Base-by-base conservation (phyloP, 2,888 invertebrate genomes). In the Conistra vaccinii region DNA sequence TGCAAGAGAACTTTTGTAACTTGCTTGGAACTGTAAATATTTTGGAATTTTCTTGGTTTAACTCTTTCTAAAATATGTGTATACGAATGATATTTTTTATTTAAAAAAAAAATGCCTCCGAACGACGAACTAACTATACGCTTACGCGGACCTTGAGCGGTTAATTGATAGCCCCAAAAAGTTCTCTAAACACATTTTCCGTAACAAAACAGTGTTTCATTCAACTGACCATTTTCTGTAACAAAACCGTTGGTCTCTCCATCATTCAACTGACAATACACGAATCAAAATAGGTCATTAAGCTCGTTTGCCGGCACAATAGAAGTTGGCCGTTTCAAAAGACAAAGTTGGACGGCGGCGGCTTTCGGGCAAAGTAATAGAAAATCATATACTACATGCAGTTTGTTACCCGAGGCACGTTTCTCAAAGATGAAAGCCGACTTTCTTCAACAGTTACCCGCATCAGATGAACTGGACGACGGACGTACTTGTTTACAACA, bases 321-420 rank as follows among this genome's bases (percentile, higher is more conserved):
- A 71, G 78, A 84, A 80, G 79, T 84, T 80, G 57, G 60, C 57
- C 51, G 77, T 73, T 84, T 83, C 78, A 82, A 81, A 87, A 85
- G 86, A 76, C 80, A 83, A 89, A 87, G 86, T 89, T 88, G 66
- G 76, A 55, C 58, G 65, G 68, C 70, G 77, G 26, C 60, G 76
- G 73, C 65, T 80, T 79, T 80, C 69, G 76, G 81, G 62, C 78
- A 70, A 85, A 85, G 85, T 88, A 88, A 89, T 87, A 85, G 89
- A 88, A 89, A 89, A 89, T 87, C 85, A 86, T 89, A 88, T 83
- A 89, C 81, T 86, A 86, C 79, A 81, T 86, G 78, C 84, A 81
- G 74, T 75, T 89, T 88, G 80, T 66, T 76, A 81, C 82, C 74
- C 88, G n/a, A 69, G 73, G 80, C 91, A 91, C 90, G 91, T 90